A percentile compares a stretch with the other conserved stretches of the same genome.
Evolutionary conservation across 2,113 vertebrate species (phyloP).

Genomic region (Helogale parvula): DNA sequence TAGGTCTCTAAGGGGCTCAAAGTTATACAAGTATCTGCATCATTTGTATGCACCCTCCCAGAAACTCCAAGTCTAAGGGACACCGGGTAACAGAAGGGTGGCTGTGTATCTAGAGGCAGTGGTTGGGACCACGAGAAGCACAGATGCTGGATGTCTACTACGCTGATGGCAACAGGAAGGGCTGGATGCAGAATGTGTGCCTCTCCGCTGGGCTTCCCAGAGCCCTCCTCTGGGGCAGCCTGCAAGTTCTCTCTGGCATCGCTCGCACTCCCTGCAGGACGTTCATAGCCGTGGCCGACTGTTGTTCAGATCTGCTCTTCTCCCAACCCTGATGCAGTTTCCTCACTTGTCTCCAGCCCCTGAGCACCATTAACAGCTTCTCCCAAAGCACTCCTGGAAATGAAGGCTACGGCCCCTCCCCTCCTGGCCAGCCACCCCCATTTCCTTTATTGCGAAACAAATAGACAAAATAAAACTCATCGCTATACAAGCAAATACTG

Average conservation of each 20-base stretch:
- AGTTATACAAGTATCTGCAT: slow-evolving; percentile 53
- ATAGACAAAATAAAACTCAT: slow-evolving; percentile 82
- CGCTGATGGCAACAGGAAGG: not conserved
- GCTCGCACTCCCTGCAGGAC: not conserved
- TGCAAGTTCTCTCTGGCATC: not conserved
- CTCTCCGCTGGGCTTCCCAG: not conserved
- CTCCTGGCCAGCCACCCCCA: slow-evolving; percentile 76
- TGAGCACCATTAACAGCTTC: slow-evolving; percentile 44
- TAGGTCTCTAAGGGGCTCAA: slow-evolving; percentile 51
- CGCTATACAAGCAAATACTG: slow-evolving; percentile 88
- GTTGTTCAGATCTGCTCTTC: not conserved
- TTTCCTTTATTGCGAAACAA: slow-evolving; percentile 84
- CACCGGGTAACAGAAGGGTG: not conserved
- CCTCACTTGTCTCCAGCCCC: not conserved
- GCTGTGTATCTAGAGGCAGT: not conserved
- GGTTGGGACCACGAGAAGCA: not conserved
- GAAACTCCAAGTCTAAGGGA: slow-evolving; percentile 12
- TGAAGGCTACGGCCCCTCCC: slow-evolving; percentile 78
- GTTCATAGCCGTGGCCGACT: not conserved
- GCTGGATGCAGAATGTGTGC: not conserved
- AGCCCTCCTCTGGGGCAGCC: not conserved
- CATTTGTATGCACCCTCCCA: not conserved
- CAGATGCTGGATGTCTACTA: not conserved
- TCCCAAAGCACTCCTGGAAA: slow-evolving; percentile 76
- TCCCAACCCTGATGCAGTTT: slow-evolving; percentile 37